phyloP scores from a whole-genome alignment of 2,113 vertebrate genomes.

The Triplophysa rosa region DNA sequence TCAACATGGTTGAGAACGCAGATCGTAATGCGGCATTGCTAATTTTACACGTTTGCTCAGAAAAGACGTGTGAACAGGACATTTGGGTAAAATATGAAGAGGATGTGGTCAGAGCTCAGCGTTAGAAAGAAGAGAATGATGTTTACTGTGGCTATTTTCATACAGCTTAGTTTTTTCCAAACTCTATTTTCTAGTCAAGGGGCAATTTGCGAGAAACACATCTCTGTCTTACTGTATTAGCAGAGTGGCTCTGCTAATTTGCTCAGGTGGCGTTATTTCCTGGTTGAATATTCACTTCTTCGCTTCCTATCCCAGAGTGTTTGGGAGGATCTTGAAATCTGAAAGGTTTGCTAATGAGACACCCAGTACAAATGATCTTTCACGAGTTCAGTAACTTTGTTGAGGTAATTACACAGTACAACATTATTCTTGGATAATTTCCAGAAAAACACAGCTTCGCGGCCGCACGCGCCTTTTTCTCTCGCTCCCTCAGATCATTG shows the following conservation, averaged over 20 bases:
- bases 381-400: constrained; percentile 77
- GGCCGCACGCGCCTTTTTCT: constrained; percentile 65
- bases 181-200: constrained; percentile 46
- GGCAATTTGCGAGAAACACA: constrained; percentile 23
- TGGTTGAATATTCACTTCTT: constrained; percentile 60
- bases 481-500: constrained; percentile 41
- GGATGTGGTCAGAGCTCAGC: constrained; percentile 75
- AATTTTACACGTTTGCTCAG: constrained; percentile 66
- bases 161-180: constrained; percentile 31
- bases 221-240: constrained; percentile 10
- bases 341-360: constrained; percentile 81
- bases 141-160: constrained; percentile 68
- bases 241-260: constrained; percentile 4
- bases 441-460: constrained; percentile 74
- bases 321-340: constrained; percentile 70
- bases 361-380: constrained; percentile 80
- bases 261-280: constrained; percentile 51
- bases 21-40: constrained; percentile 50
- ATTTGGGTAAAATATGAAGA: constrained; percentile 71
- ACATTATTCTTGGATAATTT: constrained; percentile 80
- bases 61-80: constrained; percentile 70
- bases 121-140: constrained; percentile 67
- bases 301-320: constrained; percentile 71
- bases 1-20: constrained; percentile 32
- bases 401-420: constrained; percentile 77